A percentile compares a stretch with the other conserved stretches of the same genome.
Evolutionary conservation across 2,888 invertebrate genomes (phyloP).

Genomic region (Cephus spinipes): DNA sequence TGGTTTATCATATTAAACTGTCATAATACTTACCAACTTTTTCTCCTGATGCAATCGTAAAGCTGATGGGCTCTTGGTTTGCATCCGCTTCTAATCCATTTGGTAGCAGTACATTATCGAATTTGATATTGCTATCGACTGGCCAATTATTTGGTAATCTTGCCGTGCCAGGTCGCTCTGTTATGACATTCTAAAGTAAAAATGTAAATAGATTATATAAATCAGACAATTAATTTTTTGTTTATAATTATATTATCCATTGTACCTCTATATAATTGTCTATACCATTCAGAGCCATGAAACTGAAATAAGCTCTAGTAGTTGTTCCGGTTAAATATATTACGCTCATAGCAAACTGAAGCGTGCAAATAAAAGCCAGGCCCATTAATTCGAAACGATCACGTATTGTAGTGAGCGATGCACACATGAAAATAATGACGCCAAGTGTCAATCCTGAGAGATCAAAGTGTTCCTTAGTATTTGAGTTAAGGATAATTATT

Average conservation of each 20-base stretch:
- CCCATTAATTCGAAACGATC: constrained; percentile 39
- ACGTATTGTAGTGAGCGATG: constrained; percentile 29
- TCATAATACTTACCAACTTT: constrained; percentile 35
- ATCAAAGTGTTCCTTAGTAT: background rate
- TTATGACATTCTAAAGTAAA: constrained; percentile 36
- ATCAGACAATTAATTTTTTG: background rate
- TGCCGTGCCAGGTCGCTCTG: constrained; percentile 35
- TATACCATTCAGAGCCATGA: constrained; percentile 37
- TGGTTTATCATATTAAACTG: background rate
- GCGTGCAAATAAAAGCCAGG: constrained; percentile 42
- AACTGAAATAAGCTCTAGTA: constrained; percentile 38
- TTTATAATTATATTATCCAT: background rate
- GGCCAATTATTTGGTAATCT: constrained; percentile 38
- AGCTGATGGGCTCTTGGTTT: constrained; percentile 34
- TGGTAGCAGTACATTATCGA: constrained; percentile 39
- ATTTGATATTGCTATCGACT: constrained; percentile 39
- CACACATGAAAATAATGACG: constrained; percentile 34
- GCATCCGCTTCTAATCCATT: constrained; percentile 23
- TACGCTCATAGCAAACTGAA: constrained; percentile 41
- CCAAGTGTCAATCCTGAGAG: constrained; percentile 30
- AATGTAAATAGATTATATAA: background rate
- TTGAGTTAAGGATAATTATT: background rate
- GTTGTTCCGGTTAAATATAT: constrained; percentile 36
- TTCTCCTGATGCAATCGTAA: constrained; percentile 36
- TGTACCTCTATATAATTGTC: constrained; percentile 44